Conservation (phyloP, 2,888 invertebrate species). For the Biston betularia region DNA sequence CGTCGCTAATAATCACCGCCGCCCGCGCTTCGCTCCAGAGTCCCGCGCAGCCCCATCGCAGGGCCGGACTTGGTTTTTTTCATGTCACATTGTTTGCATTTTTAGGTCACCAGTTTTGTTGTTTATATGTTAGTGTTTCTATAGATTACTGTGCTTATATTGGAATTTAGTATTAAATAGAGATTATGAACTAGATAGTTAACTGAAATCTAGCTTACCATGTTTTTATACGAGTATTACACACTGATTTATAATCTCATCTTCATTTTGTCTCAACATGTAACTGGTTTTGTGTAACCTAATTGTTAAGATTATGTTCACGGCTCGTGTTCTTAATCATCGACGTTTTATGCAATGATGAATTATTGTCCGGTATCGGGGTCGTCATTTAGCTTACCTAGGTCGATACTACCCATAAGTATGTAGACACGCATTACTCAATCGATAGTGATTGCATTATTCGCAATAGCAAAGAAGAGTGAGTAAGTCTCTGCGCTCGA, state of each 20-base stretch:
- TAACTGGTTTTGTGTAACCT: not conserved
- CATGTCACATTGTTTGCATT: conserved; percentile 36
- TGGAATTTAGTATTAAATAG: conserved; percentile 17
- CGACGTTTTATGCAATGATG: conserved; percentile 9
- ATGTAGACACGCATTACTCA: conserved; percentile 51
- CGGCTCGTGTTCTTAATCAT: conserved; percentile 2
- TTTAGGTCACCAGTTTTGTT: conserved; percentile 23
- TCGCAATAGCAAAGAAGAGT: conserved; percentile 67
- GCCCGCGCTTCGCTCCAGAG: conserved; percentile 51
- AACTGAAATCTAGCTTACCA: not conserved
- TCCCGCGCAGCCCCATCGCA: conserved; percentile 53
- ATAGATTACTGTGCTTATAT: conserved; percentile 21
- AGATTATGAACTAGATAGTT: not conserved
- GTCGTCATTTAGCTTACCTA: conserved; percentile 27
- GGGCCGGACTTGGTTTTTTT: conserved; percentile 56
- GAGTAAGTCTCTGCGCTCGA: conserved; percentile 65
- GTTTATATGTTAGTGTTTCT: conserved; percentile 18
- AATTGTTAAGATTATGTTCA: not conserved
- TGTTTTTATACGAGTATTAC: not conserved
- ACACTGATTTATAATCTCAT: not conserved
- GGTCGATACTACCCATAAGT: conserved; percentile 23
- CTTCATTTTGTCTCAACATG: not conserved
- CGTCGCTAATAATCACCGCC: conserved; percentile 77
- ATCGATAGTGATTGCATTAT: conserved; percentile 68
- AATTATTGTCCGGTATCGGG: conserved; percentile 18